Conservation (phyloP, 2,888 invertebrate species). For the Sturmia bella region DNA sequence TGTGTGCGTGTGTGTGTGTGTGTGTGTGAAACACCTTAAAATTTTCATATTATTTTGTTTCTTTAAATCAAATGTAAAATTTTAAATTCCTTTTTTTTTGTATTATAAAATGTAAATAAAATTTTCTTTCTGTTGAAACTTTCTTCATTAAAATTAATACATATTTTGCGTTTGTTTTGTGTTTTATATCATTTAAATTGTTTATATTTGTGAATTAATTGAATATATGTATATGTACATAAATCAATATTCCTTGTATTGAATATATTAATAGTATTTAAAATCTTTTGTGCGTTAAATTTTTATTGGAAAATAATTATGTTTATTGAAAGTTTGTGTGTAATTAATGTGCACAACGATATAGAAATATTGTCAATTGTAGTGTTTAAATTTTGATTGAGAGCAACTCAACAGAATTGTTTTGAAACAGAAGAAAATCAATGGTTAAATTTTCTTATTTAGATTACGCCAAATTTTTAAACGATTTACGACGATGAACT, state of each 20-base stretch:
- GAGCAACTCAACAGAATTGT: too few species aligned
- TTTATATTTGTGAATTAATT: constrained; percentile 35
- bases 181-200: constrained; percentile 29
- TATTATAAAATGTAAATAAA: constrained; percentile 28
- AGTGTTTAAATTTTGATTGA: neutral
- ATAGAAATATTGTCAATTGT: constrained; percentile 18
- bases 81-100: constrained; percentile 14
- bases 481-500: too few species aligned
- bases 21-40: constrained; percentile 45
- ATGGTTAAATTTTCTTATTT: too few species aligned
- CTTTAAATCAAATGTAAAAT: constrained; percentile 25
- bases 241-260: constrained; percentile 25
- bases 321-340: constrained; percentile 13
- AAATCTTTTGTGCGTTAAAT: neutral
- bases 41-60: constrained; percentile 12
- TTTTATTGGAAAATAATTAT: constrained; percentile 24
- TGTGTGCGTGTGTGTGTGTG: constrained; percentile 22
- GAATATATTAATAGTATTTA: neutral
- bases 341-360: neutral
- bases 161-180: constrained; percentile 9
- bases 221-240: too few species aligned
- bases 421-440: too few species aligned
- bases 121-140: constrained; percentile 22
- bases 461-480: too few species aligned
- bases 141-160: neutral